Evolutionary conservation across 2,797 vertebrate species (phyloP).

Genomic region (Hydrolagus colliei): DNA sequence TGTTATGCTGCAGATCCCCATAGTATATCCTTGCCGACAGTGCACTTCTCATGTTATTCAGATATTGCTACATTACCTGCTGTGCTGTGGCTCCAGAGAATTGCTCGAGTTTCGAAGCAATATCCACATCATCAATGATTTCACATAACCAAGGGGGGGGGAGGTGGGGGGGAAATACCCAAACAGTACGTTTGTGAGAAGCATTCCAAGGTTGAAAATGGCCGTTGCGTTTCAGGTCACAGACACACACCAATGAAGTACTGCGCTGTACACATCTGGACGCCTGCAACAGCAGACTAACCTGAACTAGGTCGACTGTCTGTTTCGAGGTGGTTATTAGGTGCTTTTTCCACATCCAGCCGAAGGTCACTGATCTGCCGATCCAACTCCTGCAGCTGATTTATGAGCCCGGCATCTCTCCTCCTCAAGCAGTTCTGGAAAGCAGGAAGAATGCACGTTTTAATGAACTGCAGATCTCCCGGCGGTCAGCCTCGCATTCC

Average conservation of each 20-base stretch:
- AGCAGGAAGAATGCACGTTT: slow-evolving; percentile 23
- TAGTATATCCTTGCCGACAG: no score
- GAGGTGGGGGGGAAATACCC: no score
- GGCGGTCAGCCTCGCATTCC: not conserved
- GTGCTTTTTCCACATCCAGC: slow-evolving; percentile 69
- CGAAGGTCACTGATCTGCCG: slow-evolving; percentile 83
- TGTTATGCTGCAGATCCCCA: no score
- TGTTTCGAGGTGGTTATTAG: slow-evolving; percentile 71
- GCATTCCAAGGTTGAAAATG: not conserved
- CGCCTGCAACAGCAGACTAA: slow-evolving; percentile 40
- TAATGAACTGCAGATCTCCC: slow-evolving; percentile 1
- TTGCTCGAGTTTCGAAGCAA: not conserved
- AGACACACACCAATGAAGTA: not conserved
- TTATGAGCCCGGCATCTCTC: slow-evolving; percentile 76
- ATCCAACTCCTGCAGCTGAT: slow-evolving; percentile 83
- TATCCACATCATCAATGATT: no score
- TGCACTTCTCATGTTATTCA: not conserved
- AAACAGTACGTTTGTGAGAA: not conserved
- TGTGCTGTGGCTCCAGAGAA: no score
- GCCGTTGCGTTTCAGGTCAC: no score
- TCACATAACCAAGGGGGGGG: no score
- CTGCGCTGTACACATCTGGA: not conserved
- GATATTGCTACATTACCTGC: no score
- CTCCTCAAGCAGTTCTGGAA: slow-evolving; percentile 78
- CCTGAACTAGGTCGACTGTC: slow-evolving; percentile 94